Conservation (phyloP, 2,113 vertebrate genomes). For the Cyanoliseus patagonus region DNA sequence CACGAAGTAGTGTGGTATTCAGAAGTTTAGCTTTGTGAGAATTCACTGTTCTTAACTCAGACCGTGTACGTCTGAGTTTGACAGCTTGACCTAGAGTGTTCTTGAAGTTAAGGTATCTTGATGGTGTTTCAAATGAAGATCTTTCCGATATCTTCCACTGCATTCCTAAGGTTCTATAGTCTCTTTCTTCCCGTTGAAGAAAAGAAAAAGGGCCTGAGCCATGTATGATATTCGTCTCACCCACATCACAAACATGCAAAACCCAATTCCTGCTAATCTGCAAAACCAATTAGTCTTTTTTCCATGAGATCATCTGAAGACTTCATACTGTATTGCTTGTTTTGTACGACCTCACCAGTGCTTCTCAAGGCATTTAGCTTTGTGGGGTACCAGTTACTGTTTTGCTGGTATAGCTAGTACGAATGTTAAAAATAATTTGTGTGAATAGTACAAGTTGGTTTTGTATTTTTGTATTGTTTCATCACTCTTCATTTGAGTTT, state of each 20-base stretch:
- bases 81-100: neutral
- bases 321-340: neutral
- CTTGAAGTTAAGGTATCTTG: neutral
- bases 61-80: neutral
- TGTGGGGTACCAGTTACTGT: neutral
- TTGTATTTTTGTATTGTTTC: neutral
- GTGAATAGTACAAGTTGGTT: neutral
- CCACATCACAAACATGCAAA: neutral
- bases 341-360: neutral
- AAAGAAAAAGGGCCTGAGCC: neutral
- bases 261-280: neutral
- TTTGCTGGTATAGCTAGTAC: neutral
- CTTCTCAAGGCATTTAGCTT: neutral
- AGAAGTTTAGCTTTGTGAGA: neutral
- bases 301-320: neutral
- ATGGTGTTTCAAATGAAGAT: neutral
- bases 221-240: neutral
- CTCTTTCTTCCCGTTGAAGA: neutral
- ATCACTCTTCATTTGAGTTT: neutral
- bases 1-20: neutral
- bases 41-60: neutral
- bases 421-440: neutral
- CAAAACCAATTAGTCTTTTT: neutral
- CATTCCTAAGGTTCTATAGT: neutral
- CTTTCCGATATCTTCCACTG: neutral